Percentiles rank a stretch among this genome's conserved stretches.
Evolutionary conservation across 2,113 vertebrate species (phyloP).

Genomic region (Meles meles): DNA sequence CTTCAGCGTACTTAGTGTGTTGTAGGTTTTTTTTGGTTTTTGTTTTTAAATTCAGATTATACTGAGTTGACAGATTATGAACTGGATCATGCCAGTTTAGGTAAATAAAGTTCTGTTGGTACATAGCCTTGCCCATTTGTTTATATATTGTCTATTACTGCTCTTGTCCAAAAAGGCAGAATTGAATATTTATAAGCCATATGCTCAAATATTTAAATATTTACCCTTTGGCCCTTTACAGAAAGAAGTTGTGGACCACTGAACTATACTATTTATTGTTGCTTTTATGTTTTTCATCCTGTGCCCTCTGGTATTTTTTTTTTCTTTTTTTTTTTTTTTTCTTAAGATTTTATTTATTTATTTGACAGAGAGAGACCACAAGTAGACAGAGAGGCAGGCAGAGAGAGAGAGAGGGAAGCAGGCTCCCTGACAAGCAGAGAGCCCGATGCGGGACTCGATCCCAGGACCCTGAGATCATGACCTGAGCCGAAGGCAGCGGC

Average conservation of each 20-base stretch:
- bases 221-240: background rate
- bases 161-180: background rate
- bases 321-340: too few species aligned
- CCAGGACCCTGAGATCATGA: too few species aligned
- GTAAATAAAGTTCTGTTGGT: background rate
- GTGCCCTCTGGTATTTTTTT: background rate
- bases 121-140: background rate
- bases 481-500: too few species aligned
- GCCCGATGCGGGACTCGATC: too few species aligned
- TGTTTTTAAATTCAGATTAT: background rate
- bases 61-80: background rate
- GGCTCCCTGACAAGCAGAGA: too few species aligned
- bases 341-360: too few species aligned
- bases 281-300: background rate
- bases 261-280: background rate
- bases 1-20: background rate
- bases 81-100: background rate
- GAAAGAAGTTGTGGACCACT: background rate
- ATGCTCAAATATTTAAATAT: slow-evolving; percentile 20
- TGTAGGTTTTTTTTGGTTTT: background rate
- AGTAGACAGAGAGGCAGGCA: too few species aligned
- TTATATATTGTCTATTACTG: background rate
- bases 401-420: too few species aligned
- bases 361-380: too few species aligned
- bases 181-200: background rate